A percentile compares a stretch with the other conserved stretches of the same genome.
These are phyloP conservation scores for Neodontobutis hainanensis DNA, from an alignment of 2,113 vertebrate species.

Conservation along the genomic window DNA sequence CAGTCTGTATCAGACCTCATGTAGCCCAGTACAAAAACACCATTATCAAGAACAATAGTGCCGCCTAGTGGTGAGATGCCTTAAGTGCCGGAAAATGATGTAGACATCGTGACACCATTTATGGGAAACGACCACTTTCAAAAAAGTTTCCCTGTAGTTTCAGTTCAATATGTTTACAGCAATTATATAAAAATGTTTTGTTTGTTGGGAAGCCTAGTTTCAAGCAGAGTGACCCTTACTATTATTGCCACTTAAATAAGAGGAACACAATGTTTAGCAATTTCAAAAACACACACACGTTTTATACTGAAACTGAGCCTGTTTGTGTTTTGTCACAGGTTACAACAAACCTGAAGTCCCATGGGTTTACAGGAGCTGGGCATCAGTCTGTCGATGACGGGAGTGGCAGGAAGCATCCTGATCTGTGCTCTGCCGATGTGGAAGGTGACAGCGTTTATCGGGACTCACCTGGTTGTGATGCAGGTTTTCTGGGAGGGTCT, in stretches of 20 bases:
- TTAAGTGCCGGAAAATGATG: neutral
- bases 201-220: too few relatives aligned
- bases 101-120: neutral
- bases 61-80: slow-evolving; percentile 23
- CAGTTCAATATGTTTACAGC: neutral
- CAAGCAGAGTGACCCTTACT: too few relatives aligned
- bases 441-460: slow-evolving; percentile 87
- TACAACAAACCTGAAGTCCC: neutral
- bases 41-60: slow-evolving; percentile 14
- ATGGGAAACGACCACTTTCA: neutral
- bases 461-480: slow-evolving; percentile 85
- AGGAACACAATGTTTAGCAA: too few relatives aligned
- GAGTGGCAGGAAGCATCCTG: slow-evolving; percentile 83
- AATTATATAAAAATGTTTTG: neutral
- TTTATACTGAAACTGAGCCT: neutral
- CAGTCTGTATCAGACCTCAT: too few relatives aligned
- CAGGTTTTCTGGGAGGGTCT: slow-evolving; percentile 90
- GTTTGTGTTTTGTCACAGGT: slow-evolving; percentile 2
- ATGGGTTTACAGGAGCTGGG: slow-evolving; percentile 83
- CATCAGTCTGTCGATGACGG: slow-evolving; percentile 79
- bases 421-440: slow-evolving; percentile 88
- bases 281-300: too few relatives aligned
- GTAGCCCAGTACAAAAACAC: too few relatives aligned
- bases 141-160: neutral
- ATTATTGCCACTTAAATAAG: too few relatives aligned